Conservation (phyloP, 2,797 vertebrate species). For the Argya squamiceps region DNA sequence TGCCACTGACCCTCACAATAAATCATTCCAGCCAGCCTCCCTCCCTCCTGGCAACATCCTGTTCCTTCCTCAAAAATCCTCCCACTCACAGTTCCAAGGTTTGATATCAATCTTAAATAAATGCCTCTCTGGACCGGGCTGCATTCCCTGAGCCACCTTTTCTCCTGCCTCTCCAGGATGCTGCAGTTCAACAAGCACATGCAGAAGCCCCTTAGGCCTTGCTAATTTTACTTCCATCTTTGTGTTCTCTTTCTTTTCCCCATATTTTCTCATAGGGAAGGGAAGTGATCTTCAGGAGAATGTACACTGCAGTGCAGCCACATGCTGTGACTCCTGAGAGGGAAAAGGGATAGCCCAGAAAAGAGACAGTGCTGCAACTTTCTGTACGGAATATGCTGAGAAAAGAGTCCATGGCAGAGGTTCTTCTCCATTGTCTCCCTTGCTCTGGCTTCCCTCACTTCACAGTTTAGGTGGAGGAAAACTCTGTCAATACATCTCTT, state of each 20-base stretch:
- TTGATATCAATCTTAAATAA: conserved; percentile 78
- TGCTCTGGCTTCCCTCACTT: neutral
- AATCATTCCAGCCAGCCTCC: conserved; percentile 31
- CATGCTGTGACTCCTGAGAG: neutral
- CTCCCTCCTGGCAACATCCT: conserved; percentile 74
- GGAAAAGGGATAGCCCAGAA: neutral
- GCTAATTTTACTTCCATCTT: conserved; percentile 48
- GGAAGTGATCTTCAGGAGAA: neutral
- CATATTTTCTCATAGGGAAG: neutral
- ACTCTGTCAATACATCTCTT: neutral
- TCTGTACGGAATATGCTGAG: neutral
- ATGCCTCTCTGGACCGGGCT: conserved; percentile 43
- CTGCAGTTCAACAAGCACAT: conserved; percentile 55
- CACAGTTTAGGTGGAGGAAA: neutral
- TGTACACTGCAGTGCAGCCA: neutral
- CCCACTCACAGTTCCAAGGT: conserved; percentile 67
- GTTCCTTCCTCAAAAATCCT: conserved; percentile 56
- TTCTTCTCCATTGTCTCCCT: neutral
- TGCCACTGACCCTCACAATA: conserved; percentile 33
- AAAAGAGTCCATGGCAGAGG: neutral
- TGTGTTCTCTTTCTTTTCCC: neutral
- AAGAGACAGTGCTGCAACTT: neutral
- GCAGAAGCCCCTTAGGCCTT: neutral
- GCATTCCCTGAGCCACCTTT: conserved; percentile 66
- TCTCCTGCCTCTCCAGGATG: conserved; percentile 45